These are phyloP conservation scores for Onychomys leucogaster DNA, from an alignment of 2,797 vertebrate species.

Conservation along the genomic window DNA sequence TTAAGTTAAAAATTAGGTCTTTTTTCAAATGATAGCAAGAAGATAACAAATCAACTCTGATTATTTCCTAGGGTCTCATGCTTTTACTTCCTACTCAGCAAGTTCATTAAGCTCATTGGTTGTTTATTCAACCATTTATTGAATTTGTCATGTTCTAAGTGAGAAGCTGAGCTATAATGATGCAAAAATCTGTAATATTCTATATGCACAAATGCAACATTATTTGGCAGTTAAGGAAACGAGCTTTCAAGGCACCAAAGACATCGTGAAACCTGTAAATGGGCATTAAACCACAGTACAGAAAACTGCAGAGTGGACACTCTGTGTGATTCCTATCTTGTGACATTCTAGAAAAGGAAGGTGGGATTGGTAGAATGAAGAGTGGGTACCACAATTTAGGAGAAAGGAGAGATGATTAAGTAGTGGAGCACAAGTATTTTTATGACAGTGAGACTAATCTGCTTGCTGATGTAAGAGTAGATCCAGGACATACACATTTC, in stretches of 20 bases:
- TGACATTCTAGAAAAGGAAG: not conserved
- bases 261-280: not conserved
- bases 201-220: not conserved
- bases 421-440: not conserved
- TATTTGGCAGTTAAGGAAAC: not conserved
- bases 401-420: not conserved
- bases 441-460: not conserved
- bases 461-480: not conserved
- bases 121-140: not conserved
- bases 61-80: not conserved
- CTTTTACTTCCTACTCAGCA: not conserved
- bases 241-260: not conserved
- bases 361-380: not conserved
- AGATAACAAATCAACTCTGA: not conserved
- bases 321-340: not conserved
- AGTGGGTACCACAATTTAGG: not conserved
- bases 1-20: not conserved
- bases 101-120: not conserved
- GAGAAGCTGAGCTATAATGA: not conserved
- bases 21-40: not conserved
- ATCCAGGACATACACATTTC: not conserved
- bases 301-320: not conserved
- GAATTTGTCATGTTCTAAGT: not conserved
- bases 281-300: not conserved
- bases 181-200: not conserved